Conservation (phyloP, 2,113 vertebrate genomes). For the Agelaius phoeniceus region DNA sequence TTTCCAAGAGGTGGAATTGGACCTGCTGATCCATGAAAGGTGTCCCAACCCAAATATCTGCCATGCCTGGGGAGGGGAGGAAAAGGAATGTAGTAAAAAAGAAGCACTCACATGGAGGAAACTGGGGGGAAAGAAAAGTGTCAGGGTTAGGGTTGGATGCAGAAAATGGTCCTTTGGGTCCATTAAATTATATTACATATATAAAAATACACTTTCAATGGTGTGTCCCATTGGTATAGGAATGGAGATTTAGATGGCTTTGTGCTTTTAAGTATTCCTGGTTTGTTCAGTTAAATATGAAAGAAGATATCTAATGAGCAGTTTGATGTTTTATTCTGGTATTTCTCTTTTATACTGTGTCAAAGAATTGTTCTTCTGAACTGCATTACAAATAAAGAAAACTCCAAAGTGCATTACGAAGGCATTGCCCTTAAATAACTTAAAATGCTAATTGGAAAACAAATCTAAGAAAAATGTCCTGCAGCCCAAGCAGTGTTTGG, state of each 20-base stretch:
- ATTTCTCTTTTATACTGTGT: background rate
- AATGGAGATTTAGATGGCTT: background rate
- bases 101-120: background rate
- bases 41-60: background rate
- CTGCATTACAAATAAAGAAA: background rate
- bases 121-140: background rate
- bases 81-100: background rate
- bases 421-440: background rate
- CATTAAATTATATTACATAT: too few species aligned
- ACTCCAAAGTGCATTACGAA: background rate
- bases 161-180: background rate
- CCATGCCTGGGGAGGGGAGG: fast-evolving
- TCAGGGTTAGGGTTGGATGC: background rate
- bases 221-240: background rate
- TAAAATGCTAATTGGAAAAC: background rate
- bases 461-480: background rate
- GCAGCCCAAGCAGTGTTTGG: background rate
- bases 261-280: background rate
- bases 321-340: background rate
- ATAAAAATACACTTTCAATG: too few species aligned
- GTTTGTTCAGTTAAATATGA: background rate
- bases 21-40: background rate
- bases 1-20: background rate
- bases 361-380: background rate
- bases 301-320: background rate